Base-by-base conservation (phyloP, 2,888 invertebrate genomes). In the Drosophila kokeensis region DNA sequence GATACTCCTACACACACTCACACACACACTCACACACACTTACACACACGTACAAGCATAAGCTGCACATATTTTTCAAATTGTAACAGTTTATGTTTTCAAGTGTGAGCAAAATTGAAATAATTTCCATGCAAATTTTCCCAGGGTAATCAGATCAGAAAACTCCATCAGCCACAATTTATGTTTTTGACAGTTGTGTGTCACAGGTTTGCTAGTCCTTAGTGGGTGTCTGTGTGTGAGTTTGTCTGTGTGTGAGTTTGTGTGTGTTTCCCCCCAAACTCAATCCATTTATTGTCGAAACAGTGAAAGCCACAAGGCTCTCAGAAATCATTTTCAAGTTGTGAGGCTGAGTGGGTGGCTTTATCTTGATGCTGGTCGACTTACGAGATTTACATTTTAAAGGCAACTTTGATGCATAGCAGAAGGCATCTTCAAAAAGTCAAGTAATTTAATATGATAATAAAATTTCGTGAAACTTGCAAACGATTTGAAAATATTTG, bases 51-150 rank as follows among this genome's bases (percentile, higher is more conserved):
- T 18, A 45, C 13, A 45, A 13, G 21, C 64, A 58, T 58, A 67
- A 69, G 30, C 53, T 53, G 55, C 48, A 50, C 69, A 82, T 40
- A 73, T 82, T 77, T 72, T 72, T 74, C 77, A 83, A 82, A 83
- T 75, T 88, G 81, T 83, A 80, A 78, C 88, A 83, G 71, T 88
- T 76, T 73, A 70, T 66, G 68, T 69, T 72, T 72, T 62, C 61
- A 67, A 76, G 55, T 54, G 69, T 66, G 49, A 68, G 66, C 52
- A 63, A 63, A 76, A 81, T 79, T 64, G 73, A 87, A 79, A 89
- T 89, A 87, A 87, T 84, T 87, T 86, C 79, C 82, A 86, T 86
- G 85, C 87, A 86, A 86, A 86, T 86, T 86, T 70, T 30, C 24
- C 15, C 29, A 5, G 59, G 73, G 79, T 85, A 88, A 88, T 88